Evolutionary conservation across 2,888 invertebrate species (phyloP), one percentile per base, ranked within the genome.

Genomic region (Drosophila limbata): DNA sequence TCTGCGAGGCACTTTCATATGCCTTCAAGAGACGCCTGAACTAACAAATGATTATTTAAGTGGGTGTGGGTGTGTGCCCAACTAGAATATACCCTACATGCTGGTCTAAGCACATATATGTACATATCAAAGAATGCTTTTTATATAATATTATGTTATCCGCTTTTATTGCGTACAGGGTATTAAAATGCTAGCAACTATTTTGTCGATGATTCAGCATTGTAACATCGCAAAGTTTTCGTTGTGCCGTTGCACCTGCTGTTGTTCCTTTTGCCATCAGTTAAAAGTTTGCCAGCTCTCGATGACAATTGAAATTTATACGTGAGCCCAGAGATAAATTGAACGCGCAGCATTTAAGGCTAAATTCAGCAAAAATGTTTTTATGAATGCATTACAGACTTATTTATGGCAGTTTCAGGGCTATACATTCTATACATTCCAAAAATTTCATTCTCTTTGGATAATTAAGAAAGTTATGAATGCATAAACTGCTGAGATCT

Each of bases 241-340:
- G 13, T 44, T 19, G 35, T 33, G 13, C 31, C 6, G 31, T 17
- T 33, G 33, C 50, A 50, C 50, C 50, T 50, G 50, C 50, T 50
- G 35, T 50, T 19, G n/a, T 35, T 35, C 50, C 48, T 50, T 35
- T 50, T 35, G 50, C 35, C 33, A 50, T 35, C 50, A 35, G 19
- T 35, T 35, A 35, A 35, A 50, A 50, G 50, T 50, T 50, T 50
- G n/a, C 50, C 33, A 50, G 35, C 50, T 35, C 33, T 35, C 35
- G 50, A 50, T 35, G 50, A 50, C 33, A 50, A 35, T 50, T 50
- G 50, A 33, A 19, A 19, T 50, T 35, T 35, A 35, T 50, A 50
- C 33, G 33, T 33, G 50, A 35, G 33, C 4, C 50, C 13, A 9
- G 9, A 35, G 50, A n/a, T 9, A 50, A 50, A 35, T 19, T 13